Evolutionary conservation across 2,888 invertebrate genomes (phyloP).

Genomic region (Panorpa germanica): DNA sequence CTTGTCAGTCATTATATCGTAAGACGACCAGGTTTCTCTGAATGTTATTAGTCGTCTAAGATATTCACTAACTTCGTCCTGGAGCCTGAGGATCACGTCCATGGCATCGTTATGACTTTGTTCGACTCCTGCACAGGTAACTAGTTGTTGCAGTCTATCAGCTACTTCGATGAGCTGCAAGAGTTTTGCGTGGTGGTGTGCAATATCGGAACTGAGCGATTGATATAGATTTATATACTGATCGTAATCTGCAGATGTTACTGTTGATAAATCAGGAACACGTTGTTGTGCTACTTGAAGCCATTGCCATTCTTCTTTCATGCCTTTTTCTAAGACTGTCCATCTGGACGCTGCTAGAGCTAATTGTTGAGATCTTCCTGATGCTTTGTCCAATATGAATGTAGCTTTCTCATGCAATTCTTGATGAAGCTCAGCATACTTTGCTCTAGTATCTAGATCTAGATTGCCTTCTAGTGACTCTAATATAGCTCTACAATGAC

Average conservation of each 20-base stretch:
- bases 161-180: slow-evolving; percentile 52
- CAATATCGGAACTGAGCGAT: slow-evolving; percentile 58
- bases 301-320: slow-evolving; percentile 71
- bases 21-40: slow-evolving; percentile 58
- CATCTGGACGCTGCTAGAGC: slow-evolving; percentile 70
- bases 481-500: slow-evolving; percentile 69
- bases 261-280: slow-evolving; percentile 60
- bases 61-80: slow-evolving; percentile 57
- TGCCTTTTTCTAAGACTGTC: slow-evolving; percentile 61
- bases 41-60: slow-evolving; percentile 52
- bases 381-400: slow-evolving; percentile 59
- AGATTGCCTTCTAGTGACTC: slow-evolving; percentile 73
- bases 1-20: slow-evolving; percentile 51
- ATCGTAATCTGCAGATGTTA: slow-evolving; percentile 68
- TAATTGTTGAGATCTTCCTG: slow-evolving; percentile 64
- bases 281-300: slow-evolving; percentile 66
- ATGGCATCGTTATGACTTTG: slow-evolving; percentile 53
- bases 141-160: slow-evolving; percentile 50
- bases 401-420: slow-evolving; percentile 59
- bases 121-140: slow-evolving; percentile 55
- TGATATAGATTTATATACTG: slow-evolving; percentile 71
- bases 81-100: slow-evolving; percentile 49
- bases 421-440: slow-evolving; percentile 53
- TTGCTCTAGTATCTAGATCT: slow-evolving; percentile 57
- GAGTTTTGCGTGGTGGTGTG: slow-evolving; percentile 62